phyloP scores from a whole-genome alignment of 1,140 invertebrate genomes.

The Pachypeltis micranthus region DNA sequence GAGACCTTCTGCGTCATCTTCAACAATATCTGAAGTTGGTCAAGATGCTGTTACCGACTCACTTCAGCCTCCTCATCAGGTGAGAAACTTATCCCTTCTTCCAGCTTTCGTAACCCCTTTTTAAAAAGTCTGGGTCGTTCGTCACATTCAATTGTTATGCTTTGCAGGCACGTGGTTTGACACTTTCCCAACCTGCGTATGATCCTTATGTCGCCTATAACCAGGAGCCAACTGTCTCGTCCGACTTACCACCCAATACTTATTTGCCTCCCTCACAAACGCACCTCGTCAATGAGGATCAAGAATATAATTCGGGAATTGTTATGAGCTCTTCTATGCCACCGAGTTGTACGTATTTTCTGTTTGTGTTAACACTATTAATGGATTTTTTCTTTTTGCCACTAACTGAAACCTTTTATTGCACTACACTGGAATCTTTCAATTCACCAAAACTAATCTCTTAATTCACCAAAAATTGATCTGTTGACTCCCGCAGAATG shows the following conservation, averaged over 20 bases:
- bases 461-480: no score
- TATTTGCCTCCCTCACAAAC: not conserved
- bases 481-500: no score
- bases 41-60: not conserved
- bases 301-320: not conserved
- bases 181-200: not conserved
- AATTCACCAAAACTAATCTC: no score
- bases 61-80: not conserved
- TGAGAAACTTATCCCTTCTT: not conserved
- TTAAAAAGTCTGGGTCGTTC: not conserved
- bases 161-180: not conserved
- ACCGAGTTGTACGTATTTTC: slow-evolving; percentile 6
- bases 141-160: not conserved
- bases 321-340: not conserved
- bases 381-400: no score
- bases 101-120: not conserved
- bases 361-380: no score
- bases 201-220: not conserved
- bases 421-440: no score
- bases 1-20: not conserved
- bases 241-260: not conserved
- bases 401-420: no score
- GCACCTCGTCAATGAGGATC: not conserved
- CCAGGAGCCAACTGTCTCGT: not conserved
- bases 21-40: slow-evolving; percentile 10